These are phyloP conservation scores for Cliona cf. orientalis DNA, from an alignment of 37 sponge, comb jelly and placozoan genomes.

Conservation along the genomic window DNA sequence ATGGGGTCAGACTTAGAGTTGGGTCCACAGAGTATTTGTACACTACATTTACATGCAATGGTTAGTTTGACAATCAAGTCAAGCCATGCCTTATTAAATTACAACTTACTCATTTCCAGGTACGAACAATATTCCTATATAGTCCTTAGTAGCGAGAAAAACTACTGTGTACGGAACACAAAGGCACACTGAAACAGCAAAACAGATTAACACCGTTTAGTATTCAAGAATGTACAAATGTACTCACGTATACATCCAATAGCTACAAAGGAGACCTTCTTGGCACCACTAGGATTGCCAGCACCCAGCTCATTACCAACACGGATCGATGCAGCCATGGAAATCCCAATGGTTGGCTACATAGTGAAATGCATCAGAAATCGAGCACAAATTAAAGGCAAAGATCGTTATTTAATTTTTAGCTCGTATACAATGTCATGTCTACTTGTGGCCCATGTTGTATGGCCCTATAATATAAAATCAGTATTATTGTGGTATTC, in stretches of 20 bases:
- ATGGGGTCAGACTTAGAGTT: too few relatives aligned
- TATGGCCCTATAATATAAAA: too few relatives aligned
- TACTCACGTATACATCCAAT: conserved; percentile 20
- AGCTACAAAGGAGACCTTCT: conserved; percentile 25
- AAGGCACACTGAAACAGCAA: conserved; percentile 8
- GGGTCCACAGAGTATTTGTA: too few relatives aligned
- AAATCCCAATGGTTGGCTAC: conserved; percentile 33
- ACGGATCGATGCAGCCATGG: conserved; percentile 41
- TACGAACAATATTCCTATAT: neutral
- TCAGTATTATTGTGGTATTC: too few relatives aligned
- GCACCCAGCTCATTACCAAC: conserved; percentile 77
- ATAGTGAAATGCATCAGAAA: neutral
- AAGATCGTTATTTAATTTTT: too few relatives aligned
- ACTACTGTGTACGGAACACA: neutral
- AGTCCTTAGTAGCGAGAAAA: neutral
- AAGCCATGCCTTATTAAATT: too few relatives aligned
- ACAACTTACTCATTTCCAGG: conserved; percentile 24
- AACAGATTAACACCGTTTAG: neutral
- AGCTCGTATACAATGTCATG: too few relatives aligned
- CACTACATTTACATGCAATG: too few relatives aligned
- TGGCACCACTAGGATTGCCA: conserved; percentile 46
- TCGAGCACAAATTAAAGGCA: neutral
- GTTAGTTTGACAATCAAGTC: too few relatives aligned
- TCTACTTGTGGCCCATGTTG: too few relatives aligned
- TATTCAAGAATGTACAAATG: neutral